Base-by-base conservation (phyloP, 2,797 vertebrate species). In the Enteromius afrohamiltoni region DNA sequence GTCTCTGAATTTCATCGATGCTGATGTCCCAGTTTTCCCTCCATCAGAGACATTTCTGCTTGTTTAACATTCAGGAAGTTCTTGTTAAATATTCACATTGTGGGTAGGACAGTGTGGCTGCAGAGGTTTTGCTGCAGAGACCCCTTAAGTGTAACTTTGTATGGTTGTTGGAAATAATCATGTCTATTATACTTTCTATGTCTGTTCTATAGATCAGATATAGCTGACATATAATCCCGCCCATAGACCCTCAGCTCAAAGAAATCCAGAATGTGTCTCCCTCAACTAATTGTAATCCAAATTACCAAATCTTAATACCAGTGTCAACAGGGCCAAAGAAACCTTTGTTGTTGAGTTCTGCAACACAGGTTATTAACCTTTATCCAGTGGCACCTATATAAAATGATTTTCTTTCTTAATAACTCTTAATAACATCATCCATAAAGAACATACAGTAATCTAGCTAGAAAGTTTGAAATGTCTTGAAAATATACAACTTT, bases 61-160 rank as follows among this genome's bases (percentile, higher is more conserved):
- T 83, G 64, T 86, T 84, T 81, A 82, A 88, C 67, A 85, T 82
- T 79, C 64, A 82, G 75, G 73, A 68, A 64, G 67, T 73, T 83
- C 77, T 76, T 69, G 80, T 82, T 86, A 73, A 85, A 86, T 68
- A 86, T 85, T 73, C 40, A 69, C 7, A 5, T 51, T 40, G 40
- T 42, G 31, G 60, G 29, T 82, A 19, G 49, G n/a, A 29, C 34
- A 51, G 16, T 4, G 4, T 51, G 55, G 74, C 45, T 51, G 14
- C 51, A 55, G 34, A 75, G 40, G 65, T 45, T 37, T 47, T 64
- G 11, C 45, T 53, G 42, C 14, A 82, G 31, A 67, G 42, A 70
- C 65, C 37, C 49, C 70, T 23, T 79, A 73, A 69, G 3, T 21
- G 1, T 47, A n/a, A 51, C 42, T 62, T 75, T 65, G 34, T 83